Evolutionary conservation across 2,888 invertebrate genomes (phyloP), one percentile per base, ranked within the genome.

Genomic region (Luffia ferchaultella): DNA sequence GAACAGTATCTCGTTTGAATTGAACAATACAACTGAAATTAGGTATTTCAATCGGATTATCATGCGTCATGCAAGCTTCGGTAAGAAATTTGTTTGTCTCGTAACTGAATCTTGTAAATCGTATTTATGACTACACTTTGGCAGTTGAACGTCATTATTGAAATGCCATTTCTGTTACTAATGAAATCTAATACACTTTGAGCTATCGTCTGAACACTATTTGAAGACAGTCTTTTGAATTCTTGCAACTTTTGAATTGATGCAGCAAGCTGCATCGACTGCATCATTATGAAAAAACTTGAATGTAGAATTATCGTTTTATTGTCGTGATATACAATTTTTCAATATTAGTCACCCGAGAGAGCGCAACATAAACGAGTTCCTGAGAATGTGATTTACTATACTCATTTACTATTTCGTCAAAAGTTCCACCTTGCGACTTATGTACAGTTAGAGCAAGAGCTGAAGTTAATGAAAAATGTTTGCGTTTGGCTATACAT

Each of bases 1-100:
- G 51, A 55, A 60, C 55, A 52, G 50, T 55, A 53, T 55, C 54
- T 58, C 60, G 58, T 56, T 59, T 60, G 52, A 56, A 60, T 45
- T 60, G 54, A 51, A 54, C 56, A 57, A 60, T 58, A 54, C 58
- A 60, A 57, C 60, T 56, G 44, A 60, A 60, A 60, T 60, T 59
- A 54, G 58, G 57, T 54, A 59, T 58, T 52, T 55, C 55, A 55
- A 55, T 53, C 53, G 47, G 54, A 54, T 56, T 52, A 52, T 54
- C 54, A 57, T 46, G 52, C 52, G 51, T 52, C 56, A 55, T 55
- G 51, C 56, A 55, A 51, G 56, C 55, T 57, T 56, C 54, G 53
- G 54, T 52, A 54, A 57, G 56, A 56, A 56, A 53, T 50, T 52
- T 54, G 51, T 50, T 52, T 54, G 51, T 48, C 49, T 53, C 50